Evolutionary conservation across 2,888 invertebrate species (phyloP).

Genomic region (Villa cingulata): DNA sequence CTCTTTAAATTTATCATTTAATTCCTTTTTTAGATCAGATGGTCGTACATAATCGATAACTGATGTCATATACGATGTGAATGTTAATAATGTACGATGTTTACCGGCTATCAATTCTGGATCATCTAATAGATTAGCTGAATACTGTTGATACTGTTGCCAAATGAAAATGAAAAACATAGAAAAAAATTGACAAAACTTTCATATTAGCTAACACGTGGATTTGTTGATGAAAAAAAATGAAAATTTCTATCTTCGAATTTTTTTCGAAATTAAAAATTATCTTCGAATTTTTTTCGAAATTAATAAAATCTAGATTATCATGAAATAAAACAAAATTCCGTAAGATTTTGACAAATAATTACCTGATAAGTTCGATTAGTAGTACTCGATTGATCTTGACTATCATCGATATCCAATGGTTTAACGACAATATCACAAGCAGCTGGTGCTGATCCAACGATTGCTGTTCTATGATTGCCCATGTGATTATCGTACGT

Average conservation of each 20-base stretch:
- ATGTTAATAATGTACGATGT: conserved; percentile 72
- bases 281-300: too few species aligned
- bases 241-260: too few species aligned
- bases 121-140: conserved; percentile 83
- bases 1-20: conserved; percentile 92
- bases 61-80: conserved; percentile 85
- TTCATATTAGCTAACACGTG: not conserved
- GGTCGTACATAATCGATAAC: conserved; percentile 95
- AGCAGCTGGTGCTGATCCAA: conserved; percentile 27
- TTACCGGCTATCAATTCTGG: conserved; percentile 83
- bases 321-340: not conserved
- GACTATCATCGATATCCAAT: conserved; percentile 29
- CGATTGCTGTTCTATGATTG: conserved; percentile 29
- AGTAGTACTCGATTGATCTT: conserved; percentile 18
- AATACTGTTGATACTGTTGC: conserved; percentile 43
- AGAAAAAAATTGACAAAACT: not conserved
- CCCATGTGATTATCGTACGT: conserved; percentile 27
- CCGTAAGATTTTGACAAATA: not conserved
- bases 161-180: not conserved
- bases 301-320: not conserved
- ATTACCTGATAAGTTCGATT: conserved; percentile 20
- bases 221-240: not conserved
- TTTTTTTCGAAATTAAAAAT: not conserved
- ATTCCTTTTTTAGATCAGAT: conserved; percentile 87
- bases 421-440: conserved; percentile 23